Base-by-base conservation (phyloP, 30 jellyfish, hydroid and myxozoan genomes). In the Nemopilema nomurai region DNA sequence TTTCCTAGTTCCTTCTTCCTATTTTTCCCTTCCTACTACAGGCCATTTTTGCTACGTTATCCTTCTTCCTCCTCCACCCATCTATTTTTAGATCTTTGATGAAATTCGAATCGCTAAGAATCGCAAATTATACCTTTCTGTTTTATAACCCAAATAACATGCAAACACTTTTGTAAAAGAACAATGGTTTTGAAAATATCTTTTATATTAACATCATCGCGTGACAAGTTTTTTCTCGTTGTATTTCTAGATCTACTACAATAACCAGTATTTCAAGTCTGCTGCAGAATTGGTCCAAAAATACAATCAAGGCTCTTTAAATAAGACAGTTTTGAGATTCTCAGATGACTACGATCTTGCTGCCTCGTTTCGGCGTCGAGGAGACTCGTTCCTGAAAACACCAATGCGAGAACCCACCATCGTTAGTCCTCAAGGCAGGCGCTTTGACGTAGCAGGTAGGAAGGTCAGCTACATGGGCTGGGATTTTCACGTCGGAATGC, bases 321-420 rank as follows among this genome's bases (percentile, higher is more conserved):
- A 76, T 64, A 90, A 90, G 71, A 71, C 90, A 28, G 77, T 30
- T 66, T n/a, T 90, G 7, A 20, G 28, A 31, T 33, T 72, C 18
- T 28, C 86, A 0, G 80, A 67, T 7, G 94, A 82, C 68, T 62
- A 26, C 1, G 77, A 18, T 4, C 74, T 33, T 21, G 80, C 73
- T 24, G 93, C 87, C 75, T 27, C 87, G 13, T 80, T 91, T 27
- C 73, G 69, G 20, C 84, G 91, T 17, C 82, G 96, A 26, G 94
- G 88, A 30, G 23, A 73, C 23, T 67, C 89, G 4, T 62, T 64
- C 69, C 81, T 74, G 13, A 79, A 74, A 73, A n/a, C 64, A 30
- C 96, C 93, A 76, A 78, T 80, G 83, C 62, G 91, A 62, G 96
- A 77, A 69, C 97, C 97, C 4, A 74, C 82, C 24, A 4, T 81